A percentile compares a stretch with the other conserved stretches of the same genome.
phyloP scores from a whole-genome alignment of 2,113 vertebrate genomes.

The Calypte anna region DNA sequence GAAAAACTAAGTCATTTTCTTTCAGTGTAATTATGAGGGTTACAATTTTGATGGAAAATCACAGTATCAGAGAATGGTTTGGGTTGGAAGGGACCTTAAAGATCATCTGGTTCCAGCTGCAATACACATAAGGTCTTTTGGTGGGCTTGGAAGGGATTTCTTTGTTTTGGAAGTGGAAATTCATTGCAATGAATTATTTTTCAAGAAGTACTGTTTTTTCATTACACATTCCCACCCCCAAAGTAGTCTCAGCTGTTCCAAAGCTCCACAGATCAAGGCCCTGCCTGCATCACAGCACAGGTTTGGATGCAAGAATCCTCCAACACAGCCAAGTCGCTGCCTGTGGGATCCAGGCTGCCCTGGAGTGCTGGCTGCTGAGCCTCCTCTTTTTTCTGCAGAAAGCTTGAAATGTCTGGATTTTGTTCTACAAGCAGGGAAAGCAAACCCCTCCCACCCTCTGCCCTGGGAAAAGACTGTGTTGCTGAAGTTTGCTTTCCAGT shows the following conservation, averaged over 20 bases:
- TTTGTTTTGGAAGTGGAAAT: neutral
- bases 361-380: neutral
- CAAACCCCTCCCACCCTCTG: neutral
- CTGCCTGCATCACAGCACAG: neutral
- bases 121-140: neutral
- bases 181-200: neutral
- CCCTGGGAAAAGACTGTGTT: fast-evolving
- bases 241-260: neutral
- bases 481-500: neutral
- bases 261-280: neutral
- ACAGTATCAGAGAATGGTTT: too few species aligned
- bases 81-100: too few species aligned
- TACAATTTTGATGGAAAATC: neutral
- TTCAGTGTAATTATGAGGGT: neutral
- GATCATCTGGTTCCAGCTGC: too few species aligned
- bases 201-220: neutral
- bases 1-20: neutral
- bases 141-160: neutral
- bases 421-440: neutral
- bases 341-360: neutral
- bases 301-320: fast-evolving
- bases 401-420: neutral
- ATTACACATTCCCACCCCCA: too few species aligned
- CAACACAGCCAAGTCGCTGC: neutral
- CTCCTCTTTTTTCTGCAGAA: too few species aligned